Evolutionary conservation across 2,888 invertebrate genomes (phyloP).

Genomic region (Pilophorus perplexus): DNA sequence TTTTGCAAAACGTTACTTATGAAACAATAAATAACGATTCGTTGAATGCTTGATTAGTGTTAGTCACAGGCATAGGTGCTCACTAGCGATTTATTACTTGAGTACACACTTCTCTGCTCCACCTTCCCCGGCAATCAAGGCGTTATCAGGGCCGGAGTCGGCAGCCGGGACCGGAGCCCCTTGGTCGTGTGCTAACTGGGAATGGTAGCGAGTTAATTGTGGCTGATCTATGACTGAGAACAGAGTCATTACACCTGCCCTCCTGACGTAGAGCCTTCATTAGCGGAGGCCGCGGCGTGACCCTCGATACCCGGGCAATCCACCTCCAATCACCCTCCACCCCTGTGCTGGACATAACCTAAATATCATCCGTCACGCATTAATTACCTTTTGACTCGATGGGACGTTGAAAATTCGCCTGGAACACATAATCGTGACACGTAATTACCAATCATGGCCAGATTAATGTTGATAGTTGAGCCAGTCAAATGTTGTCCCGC

Average conservation of each 20-base stretch:
- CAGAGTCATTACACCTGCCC: constrained; percentile 41
- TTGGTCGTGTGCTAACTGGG: constrained; percentile 34
- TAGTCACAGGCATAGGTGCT: too few relatives aligned
- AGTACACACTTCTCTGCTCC: too few relatives aligned
- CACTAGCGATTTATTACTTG: too few relatives aligned
- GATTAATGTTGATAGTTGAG: too few relatives aligned
- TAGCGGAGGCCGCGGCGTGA: constrained; percentile 36
- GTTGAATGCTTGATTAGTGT: too few relatives aligned
- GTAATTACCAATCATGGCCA: too few relatives aligned
- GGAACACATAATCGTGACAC: too few relatives aligned
- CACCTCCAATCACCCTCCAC: constrained; percentile 26
- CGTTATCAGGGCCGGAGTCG: constrained; percentile 3
- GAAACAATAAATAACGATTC: too few relatives aligned
- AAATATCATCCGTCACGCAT: constrained; percentile 25
- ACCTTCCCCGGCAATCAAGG: constrained; percentile 27
- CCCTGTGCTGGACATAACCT: not conserved
- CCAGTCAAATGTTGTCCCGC: too few relatives aligned
- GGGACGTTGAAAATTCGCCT: not conserved
- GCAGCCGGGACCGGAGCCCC: constrained; percentile 10
- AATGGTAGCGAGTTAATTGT: constrained; percentile 42
- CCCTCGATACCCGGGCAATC: constrained; percentile 37
- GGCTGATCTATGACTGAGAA: constrained; percentile 40
- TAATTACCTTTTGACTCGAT: constrained; percentile 9
- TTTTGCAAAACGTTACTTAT: too few relatives aligned
- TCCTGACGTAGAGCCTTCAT: constrained; percentile 41